These are phyloP conservation scores for Piezodorus guildinii DNA, from an alignment of 1,140 invertebrate species.

Conservation along the genomic window DNA sequence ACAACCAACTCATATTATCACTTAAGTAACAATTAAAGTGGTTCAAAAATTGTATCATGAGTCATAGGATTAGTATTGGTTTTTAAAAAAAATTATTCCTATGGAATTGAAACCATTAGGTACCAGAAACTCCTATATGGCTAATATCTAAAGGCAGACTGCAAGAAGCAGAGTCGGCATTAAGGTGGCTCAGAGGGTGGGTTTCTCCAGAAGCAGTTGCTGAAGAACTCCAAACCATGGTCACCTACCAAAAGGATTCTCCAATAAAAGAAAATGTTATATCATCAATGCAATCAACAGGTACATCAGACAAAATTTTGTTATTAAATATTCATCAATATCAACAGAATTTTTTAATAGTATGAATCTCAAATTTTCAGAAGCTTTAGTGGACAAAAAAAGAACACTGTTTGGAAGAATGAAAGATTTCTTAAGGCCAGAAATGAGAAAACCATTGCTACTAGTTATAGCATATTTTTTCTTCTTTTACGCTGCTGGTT, in stretches of 20 bases:
- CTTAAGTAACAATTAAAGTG: background rate
- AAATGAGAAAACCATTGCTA: slow-evolving; percentile 38
- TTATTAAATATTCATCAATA: too few species aligned
- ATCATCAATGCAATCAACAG: background rate
- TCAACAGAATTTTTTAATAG: background rate
- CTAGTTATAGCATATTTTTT: slow-evolving; percentile 40
- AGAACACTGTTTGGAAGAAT: slow-evolving; percentile 22
- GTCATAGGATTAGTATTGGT: too few species aligned
- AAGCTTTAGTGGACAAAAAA: slow-evolving; percentile 6
- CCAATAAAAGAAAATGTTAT: background rate
- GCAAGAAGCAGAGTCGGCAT: slow-evolving; percentile 37
- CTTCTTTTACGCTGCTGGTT: slow-evolving; percentile 39
- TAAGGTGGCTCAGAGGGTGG: slow-evolving; percentile 42
- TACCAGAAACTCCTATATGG: slow-evolving; percentile 57
- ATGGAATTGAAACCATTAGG: slow-evolving; percentile 35
- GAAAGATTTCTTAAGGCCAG: slow-evolving; percentile 36
- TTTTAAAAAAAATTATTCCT: slow-evolving; percentile 26
- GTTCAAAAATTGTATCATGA: too few species aligned
- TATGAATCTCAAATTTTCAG: background rate
- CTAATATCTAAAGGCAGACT: slow-evolving; percentile 38
- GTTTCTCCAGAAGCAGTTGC: slow-evolving; percentile 35
- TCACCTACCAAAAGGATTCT: slow-evolving; percentile 26
- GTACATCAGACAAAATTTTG: background rate
- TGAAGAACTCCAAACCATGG: slow-evolving; percentile 37
- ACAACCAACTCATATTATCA: background rate